Base-by-base conservation (phyloP, 2,888 invertebrate species). In the Pammene fasciana region DNA sequence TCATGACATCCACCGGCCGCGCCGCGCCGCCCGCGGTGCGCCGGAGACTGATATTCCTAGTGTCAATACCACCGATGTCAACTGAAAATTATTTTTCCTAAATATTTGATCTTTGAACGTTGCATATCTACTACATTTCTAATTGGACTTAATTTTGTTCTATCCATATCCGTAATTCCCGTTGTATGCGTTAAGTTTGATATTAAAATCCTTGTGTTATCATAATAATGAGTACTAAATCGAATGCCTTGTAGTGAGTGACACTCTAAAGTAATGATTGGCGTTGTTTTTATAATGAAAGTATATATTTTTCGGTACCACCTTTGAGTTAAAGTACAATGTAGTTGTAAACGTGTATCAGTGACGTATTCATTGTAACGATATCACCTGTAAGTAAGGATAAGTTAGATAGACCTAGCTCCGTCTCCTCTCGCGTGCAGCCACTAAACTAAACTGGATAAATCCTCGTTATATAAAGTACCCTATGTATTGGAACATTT, bases 41-140 rank as follows among this genome's bases (percentile, higher is more conserved):
- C 18, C 50, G 79, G 83, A 90, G 89, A 90, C 90, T 90, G 89
- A 89, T 79, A 76, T 78, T 78, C 75, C 80, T 83, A 80, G 79
- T 82, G 82, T 84, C 82, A 82, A 80, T 88, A 90, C 92, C 92
- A 91, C 92, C 92, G 91, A 90, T 87, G 88, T 88, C 89, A 89
- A 84, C 82, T 86, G 84, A 87, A 86, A 82, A 82, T 86, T 78
- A 76, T 78, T 84, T 84, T 81, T 81, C 78, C 80, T 79, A 81
- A 80, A 82, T 79, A 77, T 83, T 87, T 87, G 87, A 90, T 88
- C 87, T 89, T 82, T 86, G 82, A 92, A 92, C 91, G 90, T 90
- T 91, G 91, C 92, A 92, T 92, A 92, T 92, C 92, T 87, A 88
- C 86, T 87, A 92, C 90, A 92, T 91, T 89, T 92, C 90, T 89